These are phyloP conservation scores for Nasonia giraulti DNA, from an alignment of 1,140 invertebrate species.

Conservation along the genomic window DNA sequence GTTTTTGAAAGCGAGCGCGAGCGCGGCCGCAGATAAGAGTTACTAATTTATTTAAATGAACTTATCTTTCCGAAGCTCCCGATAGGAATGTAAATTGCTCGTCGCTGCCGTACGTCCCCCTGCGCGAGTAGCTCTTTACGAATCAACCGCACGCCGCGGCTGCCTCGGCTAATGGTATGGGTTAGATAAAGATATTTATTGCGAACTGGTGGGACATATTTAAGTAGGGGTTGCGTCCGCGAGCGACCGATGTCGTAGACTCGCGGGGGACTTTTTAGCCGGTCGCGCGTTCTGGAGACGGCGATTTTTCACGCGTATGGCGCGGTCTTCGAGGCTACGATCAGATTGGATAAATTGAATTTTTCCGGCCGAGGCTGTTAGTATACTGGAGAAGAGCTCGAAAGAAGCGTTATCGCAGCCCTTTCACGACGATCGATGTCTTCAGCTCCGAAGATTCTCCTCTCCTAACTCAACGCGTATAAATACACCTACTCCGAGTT, in stretches of 20 bases:
- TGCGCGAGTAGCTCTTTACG: conserved; percentile 34
- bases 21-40: conserved; percentile 68
- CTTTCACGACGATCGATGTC: too few species aligned
- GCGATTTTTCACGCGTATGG: conserved; percentile 34
- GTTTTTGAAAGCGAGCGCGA: conserved; percentile 31
- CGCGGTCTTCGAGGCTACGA: background rate
- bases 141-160: conserved; percentile 63
- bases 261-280: conserved; percentile 15
- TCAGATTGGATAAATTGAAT: background rate
- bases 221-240: conserved; percentile 63
- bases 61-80: conserved; percentile 73
- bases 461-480: too few species aligned
- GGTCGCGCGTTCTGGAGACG: background rate
- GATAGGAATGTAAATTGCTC: conserved; percentile 74
- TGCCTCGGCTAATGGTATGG: conserved; percentile 70
- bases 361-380: background rate
- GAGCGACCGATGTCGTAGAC: background rate
- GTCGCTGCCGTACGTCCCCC: conserved; percentile 61
- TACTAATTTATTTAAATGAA: conserved; percentile 76
- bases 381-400: too few species aligned
- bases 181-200: conserved; percentile 75
- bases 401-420: background rate
- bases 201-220: conserved; percentile 71
- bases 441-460: too few species aligned
- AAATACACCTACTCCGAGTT: too few species aligned